A percentile compares a stretch with the other conserved stretches of the same genome.
These are phyloP conservation scores for Sciurus niger DNA, from an alignment of 2,113 vertebrate genomes.

Conservation along the genomic window DNA sequence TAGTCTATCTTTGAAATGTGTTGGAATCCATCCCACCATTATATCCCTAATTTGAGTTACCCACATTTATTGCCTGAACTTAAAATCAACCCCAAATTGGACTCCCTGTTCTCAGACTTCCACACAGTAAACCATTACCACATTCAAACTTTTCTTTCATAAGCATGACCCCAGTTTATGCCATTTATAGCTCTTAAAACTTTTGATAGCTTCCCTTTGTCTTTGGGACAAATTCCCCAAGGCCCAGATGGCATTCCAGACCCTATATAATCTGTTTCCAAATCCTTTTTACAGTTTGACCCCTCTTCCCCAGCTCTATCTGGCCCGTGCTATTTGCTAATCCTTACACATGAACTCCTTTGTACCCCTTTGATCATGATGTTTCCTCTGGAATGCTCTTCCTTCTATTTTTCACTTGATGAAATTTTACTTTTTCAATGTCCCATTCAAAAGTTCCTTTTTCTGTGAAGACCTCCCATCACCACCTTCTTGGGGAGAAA, in stretches of 20 bases:
- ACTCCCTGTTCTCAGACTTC: not conserved
- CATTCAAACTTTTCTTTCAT: slow-evolving; percentile 49
- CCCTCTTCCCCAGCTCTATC: not conserved
- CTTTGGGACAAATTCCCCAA: not conserved
- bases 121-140: not conserved
- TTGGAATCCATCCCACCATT: not conserved
- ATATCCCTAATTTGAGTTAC: not conserved
- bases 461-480: not conserved
- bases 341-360: not conserved
- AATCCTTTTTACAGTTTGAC: not conserved
- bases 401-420: not conserved
- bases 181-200: not conserved
- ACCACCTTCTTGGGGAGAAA: not conserved
- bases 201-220: not conserved
- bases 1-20: not conserved
- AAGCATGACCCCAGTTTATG: not conserved
- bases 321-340: not conserved
- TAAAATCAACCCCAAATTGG: not conserved
- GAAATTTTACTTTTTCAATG: slow-evolving; percentile 41
- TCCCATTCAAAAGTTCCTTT: not conserved
- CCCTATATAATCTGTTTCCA: not conserved
- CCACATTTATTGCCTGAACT: slow-evolving; percentile 6
- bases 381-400: not conserved
- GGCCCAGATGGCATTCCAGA: not conserved
- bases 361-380: not conserved